phyloP scores from a whole-genome alignment of 2,888 invertebrate genomes.

The Nebria salina region DNA sequence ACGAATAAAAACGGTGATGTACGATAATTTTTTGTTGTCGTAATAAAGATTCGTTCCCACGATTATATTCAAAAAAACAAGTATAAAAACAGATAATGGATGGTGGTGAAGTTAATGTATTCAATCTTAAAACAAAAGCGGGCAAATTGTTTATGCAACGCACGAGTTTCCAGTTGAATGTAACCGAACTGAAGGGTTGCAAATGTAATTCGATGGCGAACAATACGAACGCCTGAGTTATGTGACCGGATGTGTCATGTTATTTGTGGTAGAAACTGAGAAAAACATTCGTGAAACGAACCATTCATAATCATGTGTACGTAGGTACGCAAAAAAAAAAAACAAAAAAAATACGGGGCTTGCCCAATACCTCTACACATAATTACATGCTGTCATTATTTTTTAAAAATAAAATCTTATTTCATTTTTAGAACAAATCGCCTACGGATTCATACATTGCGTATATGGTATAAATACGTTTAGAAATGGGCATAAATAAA shows the following conservation, averaged over 20 bases:
- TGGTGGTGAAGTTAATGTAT: not conserved
- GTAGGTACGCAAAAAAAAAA: conserved; percentile 12
- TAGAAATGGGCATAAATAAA: not conserved
- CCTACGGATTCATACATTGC: not conserved
- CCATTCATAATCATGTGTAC: not conserved
- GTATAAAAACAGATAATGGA: not conserved
- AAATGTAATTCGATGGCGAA: not conserved
- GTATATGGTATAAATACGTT: not conserved
- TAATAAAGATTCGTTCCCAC: not conserved
- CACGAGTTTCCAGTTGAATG: not conserved
- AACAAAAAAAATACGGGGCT: conserved; percentile 4
- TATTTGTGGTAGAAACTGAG: not conserved
- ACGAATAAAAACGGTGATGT: not conserved
- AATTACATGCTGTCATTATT: conserved; percentile 15
- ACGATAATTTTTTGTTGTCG: not conserved
- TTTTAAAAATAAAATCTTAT: conserved; percentile 28
- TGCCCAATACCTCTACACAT: conserved; percentile 16
- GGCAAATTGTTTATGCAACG: not conserved
- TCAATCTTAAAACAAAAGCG: not conserved
- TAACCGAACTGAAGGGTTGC: not conserved
- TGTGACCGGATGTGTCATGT: not conserved
- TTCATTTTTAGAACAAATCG: conserved; percentile 25
- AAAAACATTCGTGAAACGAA: conserved; percentile 7
- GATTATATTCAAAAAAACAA: not conserved
- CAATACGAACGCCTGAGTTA: not conserved